A percentile compares a stretch with the other conserved stretches of the same genome.
Evolutionary conservation across 2,797 vertebrate genomes (phyloP).

Genomic region (Synaphobranchus kaupii): DNA sequence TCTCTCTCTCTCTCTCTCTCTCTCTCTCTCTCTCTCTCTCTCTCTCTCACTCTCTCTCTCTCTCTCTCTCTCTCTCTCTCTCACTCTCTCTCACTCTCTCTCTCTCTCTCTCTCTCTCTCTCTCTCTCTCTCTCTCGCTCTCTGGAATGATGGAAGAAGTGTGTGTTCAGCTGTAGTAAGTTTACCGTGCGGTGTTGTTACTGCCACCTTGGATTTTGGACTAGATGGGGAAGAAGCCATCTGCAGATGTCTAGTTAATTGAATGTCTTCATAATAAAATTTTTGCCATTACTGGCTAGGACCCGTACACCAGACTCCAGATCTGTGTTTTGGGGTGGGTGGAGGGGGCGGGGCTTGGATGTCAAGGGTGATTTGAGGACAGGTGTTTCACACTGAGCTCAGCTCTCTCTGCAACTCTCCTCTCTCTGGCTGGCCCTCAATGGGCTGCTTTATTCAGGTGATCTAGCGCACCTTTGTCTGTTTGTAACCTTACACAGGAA

Average conservation of each 20-base stretch:
- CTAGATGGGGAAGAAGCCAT: background rate
- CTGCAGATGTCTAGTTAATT: background rate
- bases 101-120: conserved; percentile 31
- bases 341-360: background rate
- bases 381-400: conserved; percentile 2
- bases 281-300: background rate
- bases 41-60: conserved; percentile 47
- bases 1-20: background rate
- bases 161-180: background rate
- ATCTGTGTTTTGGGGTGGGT: background rate
- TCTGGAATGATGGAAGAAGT: background rate
- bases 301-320: background rate
- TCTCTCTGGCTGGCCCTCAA: conserved; percentile 53
- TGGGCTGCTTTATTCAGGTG: conserved; percentile 63
- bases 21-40: conserved; percentile 13
- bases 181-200: background rate
- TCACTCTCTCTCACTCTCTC: background rate
- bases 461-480: conserved; percentile 67
- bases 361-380: conserved; percentile 29
- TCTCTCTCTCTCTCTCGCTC: conserved; percentile 43
- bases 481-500: conserved; percentile 73
- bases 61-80: background rate
- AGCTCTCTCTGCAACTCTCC: conserved; percentile 32
- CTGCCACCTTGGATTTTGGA: background rate
- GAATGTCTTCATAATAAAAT: background rate